Evolutionary conservation across 2,797 vertebrate genomes (phyloP).

Genomic region (Clarias laeviceps): DNA sequence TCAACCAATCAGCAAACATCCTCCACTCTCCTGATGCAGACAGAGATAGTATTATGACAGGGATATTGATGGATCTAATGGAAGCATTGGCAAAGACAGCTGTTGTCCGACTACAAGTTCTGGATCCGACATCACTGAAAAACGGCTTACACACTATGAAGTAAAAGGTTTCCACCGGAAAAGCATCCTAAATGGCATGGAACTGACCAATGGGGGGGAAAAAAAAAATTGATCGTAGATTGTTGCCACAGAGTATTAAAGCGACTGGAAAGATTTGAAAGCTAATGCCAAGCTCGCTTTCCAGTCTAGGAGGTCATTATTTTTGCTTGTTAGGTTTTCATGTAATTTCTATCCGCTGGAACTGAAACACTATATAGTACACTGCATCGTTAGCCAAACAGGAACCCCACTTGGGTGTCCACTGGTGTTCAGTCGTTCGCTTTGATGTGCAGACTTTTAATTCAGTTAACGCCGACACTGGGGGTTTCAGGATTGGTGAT

Average conservation of each 20-base stretch:
- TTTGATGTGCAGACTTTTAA: slow-evolving; percentile 9
- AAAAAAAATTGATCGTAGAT: neutral
- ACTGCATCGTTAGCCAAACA: slow-evolving; percentile 9
- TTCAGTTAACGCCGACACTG: neutral
- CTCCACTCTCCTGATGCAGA: neutral
- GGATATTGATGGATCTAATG: slow-evolving; percentile 6
- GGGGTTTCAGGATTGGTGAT: neutral
- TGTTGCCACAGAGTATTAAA: neutral
- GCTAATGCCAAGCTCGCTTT: neutral
- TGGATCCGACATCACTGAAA: neutral
- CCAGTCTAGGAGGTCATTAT: slow-evolving; percentile 2
- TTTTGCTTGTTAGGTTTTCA: slow-evolving; percentile 1
- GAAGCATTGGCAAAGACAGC: neutral
- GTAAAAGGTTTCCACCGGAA: neutral
- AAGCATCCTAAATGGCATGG: neutral
- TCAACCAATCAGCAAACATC: neutral
- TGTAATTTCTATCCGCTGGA: neutral
- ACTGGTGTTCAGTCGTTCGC: neutral
- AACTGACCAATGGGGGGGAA: neutral
- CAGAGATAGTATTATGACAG: neutral
- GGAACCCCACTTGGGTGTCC: slow-evolving; percentile 13
- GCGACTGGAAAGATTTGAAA: neutral
- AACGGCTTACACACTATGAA: neutral
- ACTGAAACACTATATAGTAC: neutral
- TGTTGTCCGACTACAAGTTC: neutral